Percentiles rank a stretch among this genome's conserved stretches.
Evolutionary conservation across 2,113 vertebrate genomes (phyloP).

Genomic region (Phaetusa simplex): DNA sequence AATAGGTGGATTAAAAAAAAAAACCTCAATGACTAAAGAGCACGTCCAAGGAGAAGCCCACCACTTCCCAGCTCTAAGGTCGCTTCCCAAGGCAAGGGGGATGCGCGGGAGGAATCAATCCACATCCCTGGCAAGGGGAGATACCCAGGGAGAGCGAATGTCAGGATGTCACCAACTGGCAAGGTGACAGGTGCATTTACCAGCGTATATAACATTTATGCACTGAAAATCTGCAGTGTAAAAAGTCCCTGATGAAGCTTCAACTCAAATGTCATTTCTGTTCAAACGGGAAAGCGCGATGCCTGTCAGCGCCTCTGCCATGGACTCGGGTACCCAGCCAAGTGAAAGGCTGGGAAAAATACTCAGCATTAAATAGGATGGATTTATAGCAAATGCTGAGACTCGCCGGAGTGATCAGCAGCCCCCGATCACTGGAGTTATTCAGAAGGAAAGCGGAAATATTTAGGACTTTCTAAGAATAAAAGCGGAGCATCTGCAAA

Average conservation of each 20-base stretch:
- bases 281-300: not conserved
- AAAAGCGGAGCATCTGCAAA: constrained; percentile 53
- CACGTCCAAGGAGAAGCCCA: not conserved
- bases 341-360: not conserved
- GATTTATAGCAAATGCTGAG: not conserved
- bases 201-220: not conserved
- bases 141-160: not conserved
- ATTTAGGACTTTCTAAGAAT: constrained; percentile 58
- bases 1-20: not conserved
- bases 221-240: not conserved
- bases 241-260: constrained; percentile 10
- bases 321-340: not conserved
- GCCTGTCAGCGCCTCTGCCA: constrained; percentile 22
- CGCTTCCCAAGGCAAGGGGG: not conserved
- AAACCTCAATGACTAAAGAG: not conserved
- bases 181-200: constrained; percentile 6
- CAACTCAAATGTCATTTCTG: constrained; percentile 43
- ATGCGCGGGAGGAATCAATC: not conserved
- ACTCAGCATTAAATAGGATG: not conserved
- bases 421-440: not conserved
- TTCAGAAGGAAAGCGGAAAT: constrained; percentile 23
- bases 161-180: not conserved
- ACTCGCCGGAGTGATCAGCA: not conserved
- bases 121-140: not conserved
- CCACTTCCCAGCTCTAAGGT: not conserved